phyloP scores from a whole-genome alignment of 53 echinoderm and acorn worm genomes.

The Apostichopus leukothele region DNA sequence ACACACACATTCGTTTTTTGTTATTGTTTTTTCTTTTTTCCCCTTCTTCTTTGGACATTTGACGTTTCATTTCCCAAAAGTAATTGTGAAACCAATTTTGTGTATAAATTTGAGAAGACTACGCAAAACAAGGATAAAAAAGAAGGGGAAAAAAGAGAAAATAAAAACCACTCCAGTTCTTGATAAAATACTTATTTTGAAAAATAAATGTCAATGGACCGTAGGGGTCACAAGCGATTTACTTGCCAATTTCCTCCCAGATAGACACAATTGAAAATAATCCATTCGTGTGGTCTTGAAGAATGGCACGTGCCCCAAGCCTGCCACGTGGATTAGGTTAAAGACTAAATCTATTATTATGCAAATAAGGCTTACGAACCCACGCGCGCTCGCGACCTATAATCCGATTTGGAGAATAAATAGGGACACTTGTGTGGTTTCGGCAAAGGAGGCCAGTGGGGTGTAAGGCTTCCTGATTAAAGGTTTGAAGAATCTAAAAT shows the following conservation, averaged over 20 bases:
- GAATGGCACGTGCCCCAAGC: slow-evolving; percentile 36
- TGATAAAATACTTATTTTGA: background rate
- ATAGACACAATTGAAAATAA: background rate
- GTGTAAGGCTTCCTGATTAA: background rate
- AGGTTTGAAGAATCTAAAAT: background rate
- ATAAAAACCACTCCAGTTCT: no score
- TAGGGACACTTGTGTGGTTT: slow-evolving; percentile 20
- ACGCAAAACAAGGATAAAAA: no score
- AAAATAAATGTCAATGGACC: slow-evolving; percentile 14
- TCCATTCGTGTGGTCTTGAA: slow-evolving; percentile 25
- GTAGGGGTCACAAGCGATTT: slow-evolving; percentile 13
- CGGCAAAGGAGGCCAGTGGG: slow-evolving; percentile 25
- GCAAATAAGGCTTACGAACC: slow-evolving; percentile 44
- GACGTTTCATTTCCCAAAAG: no score
- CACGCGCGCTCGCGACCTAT: slow-evolving; percentile 36
- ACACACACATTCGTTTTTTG: no score
- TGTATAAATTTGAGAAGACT: no score
- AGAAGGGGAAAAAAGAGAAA: background rate
- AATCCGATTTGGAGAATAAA: slow-evolving; percentile 41
- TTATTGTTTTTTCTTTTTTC: no score
- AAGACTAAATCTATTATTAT: slow-evolving; percentile 31
- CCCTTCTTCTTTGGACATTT: no score
- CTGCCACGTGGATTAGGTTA: slow-evolving; percentile 47
- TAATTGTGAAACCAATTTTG: no score
- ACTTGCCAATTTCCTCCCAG: no score